Evolutionary conservation across 2,888 invertebrate genomes (phyloP).

Genomic region (Polietes domitor): DNA sequence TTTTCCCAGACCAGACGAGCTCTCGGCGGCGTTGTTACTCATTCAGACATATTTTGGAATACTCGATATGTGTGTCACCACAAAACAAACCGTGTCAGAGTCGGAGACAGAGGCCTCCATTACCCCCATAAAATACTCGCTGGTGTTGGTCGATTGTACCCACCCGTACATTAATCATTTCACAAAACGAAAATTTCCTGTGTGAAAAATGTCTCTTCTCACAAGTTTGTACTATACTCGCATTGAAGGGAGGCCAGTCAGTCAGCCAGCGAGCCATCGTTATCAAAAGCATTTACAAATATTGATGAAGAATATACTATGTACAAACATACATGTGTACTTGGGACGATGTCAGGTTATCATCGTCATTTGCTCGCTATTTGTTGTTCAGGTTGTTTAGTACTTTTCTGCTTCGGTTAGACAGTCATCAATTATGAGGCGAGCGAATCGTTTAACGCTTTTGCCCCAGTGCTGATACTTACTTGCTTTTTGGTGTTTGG

Average conservation of each 20-base stretch:
- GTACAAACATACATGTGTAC: too few species aligned
- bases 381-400: conserved; percentile 10
- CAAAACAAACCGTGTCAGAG: background rate
- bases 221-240: too few species aligned
- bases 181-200: conserved; percentile 36
- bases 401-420: background rate
- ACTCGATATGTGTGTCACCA: conserved; percentile 55
- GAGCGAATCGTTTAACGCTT: too few species aligned
- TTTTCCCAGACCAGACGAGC: conserved; percentile 39
- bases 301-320: background rate
- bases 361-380: background rate
- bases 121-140: background rate
- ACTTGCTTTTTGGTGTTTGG: too few species aligned
- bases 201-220: conserved; percentile 1
- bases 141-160: background rate
- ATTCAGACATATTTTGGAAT: background rate
- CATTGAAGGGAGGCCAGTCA: background rate
- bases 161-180: conserved; percentile 28
- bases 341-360: background rate
- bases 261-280: background rate
- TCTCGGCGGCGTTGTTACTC: too few species aligned
- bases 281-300: conserved; percentile 21
- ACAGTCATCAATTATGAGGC: too few species aligned
- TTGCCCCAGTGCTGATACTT: too few species aligned
- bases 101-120: background rate